Evolutionary conservation across 2,888 invertebrate species (phyloP).

Genomic region (Caenorhabditis plicata): DNA sequence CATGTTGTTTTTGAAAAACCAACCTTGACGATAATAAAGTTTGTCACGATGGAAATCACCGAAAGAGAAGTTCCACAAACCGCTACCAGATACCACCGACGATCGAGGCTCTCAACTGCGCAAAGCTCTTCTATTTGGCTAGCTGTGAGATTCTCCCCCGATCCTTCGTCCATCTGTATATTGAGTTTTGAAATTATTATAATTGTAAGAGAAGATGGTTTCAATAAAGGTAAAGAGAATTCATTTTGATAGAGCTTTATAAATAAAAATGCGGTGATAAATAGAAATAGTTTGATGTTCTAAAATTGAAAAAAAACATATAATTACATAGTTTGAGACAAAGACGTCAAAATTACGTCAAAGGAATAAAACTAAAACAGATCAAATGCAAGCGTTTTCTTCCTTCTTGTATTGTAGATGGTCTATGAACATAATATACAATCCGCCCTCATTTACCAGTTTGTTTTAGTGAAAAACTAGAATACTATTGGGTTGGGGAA

Average conservation of each 20-base stretch:
- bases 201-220: background rate
- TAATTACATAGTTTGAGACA: too few relatives aligned
- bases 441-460: too few relatives aligned
- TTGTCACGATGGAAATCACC: conserved; percentile 37
- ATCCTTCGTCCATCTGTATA: background rate
- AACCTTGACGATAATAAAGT: conserved; percentile 45
- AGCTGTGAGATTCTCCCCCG: too few relatives aligned
- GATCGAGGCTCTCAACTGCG: conserved; percentile 28
- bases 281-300: background rate
- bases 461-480: too few relatives aligned
- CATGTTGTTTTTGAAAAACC: background rate
- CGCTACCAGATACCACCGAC: conserved; percentile 61
- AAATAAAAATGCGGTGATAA: background rate
- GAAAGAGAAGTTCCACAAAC: conserved; percentile 55
- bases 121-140: conserved; percentile 11
- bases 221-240: background rate
- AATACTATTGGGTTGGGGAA: too few relatives aligned
- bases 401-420: too few relatives aligned
- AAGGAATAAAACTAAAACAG: too few relatives aligned
- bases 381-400: too few relatives aligned
- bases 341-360: too few relatives aligned
- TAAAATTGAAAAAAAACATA: background rate
- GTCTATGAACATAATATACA: too few relatives aligned
- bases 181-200: conserved; percentile 2
- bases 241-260: too few relatives aligned